A percentile compares a stretch with the other conserved stretches of the same genome.
Conservation (phyloP, 1,140 invertebrate genomes). For the Caenorhabditis briggsae region DNA sequence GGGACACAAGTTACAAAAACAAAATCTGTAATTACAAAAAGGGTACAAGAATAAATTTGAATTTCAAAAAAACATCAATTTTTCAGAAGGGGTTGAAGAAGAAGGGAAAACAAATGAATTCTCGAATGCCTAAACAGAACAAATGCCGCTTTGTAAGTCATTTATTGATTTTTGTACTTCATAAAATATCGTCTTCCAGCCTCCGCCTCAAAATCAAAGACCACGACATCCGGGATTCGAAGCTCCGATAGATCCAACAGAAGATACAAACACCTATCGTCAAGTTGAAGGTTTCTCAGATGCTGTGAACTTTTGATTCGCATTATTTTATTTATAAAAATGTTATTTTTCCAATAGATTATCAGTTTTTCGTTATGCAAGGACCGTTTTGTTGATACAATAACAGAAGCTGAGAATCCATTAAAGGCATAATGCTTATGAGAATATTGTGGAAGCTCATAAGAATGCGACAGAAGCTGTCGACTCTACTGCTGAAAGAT, state of each 20-base stretch:
- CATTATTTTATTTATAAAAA: too few species aligned
- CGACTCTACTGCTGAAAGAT: too few species aligned
- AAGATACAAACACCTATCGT: neutral
- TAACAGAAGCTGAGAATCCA: too few species aligned
- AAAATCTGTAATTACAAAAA: neutral
- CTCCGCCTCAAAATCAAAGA: neutral
- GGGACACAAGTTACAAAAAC: neutral
- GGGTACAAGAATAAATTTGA: neutral
- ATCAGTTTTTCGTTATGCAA: too few species aligned
- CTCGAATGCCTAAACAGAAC: neutral
- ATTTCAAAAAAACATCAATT: too few species aligned
- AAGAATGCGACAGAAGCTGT: too few species aligned
- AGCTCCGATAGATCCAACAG: neutral
- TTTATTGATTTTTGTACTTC: neutral
- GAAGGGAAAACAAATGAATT: neutral
- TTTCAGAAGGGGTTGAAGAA: neutral
- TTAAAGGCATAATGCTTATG: too few species aligned
- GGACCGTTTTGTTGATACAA: too few species aligned
- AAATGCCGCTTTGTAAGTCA: neutral
- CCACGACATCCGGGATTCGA: slow-evolving; percentile 17
- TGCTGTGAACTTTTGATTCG: neutral
- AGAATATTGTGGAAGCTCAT: too few species aligned
- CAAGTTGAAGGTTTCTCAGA: neutral
- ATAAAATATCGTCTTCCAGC: neutral
- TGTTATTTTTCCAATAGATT: too few species aligned